Evolutionary conservation across 2,113 vertebrate genomes (phyloP).

Genomic region (Cephalopterus ornatus): DNA sequence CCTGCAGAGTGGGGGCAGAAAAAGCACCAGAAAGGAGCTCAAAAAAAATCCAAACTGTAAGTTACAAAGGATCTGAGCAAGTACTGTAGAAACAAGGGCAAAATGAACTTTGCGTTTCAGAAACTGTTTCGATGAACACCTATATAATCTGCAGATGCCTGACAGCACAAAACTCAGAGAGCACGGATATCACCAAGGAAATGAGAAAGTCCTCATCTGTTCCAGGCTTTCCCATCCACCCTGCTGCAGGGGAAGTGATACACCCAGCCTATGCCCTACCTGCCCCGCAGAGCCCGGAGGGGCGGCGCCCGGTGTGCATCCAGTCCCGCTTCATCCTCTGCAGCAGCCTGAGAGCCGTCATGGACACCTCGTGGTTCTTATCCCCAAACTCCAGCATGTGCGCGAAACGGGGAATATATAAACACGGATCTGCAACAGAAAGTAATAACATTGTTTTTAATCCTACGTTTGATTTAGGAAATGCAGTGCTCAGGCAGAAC

Average conservation of each 20-base stretch:
- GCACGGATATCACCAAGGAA: fast-evolving
- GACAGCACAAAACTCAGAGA: not conserved
- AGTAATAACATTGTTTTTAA: not conserved
- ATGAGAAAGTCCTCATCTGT: not conserved
- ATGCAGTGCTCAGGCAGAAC: fast-evolving
- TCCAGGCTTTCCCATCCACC: not conserved
- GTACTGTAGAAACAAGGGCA: not conserved
- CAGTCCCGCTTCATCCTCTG: slow-evolving; percentile 99
- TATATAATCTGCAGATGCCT: not conserved
- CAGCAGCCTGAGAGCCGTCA: slow-evolving; percentile 91
- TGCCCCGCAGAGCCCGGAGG: slow-evolving; percentile 94
- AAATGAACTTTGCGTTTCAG: not conserved
- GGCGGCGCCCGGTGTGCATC: slow-evolving; percentile 97
- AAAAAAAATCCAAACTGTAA: not conserved
- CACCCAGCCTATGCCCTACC: slow-evolving; percentile 60
- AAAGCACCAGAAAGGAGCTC: not conserved
- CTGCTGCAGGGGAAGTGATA: fast-evolving
- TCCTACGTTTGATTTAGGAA: not conserved
- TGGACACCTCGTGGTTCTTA: slow-evolving; percentile 97
- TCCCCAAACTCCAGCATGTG: slow-evolving; percentile 96
- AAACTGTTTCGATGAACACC: not conserved
- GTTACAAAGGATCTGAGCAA: not conserved
- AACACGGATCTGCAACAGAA: slow-evolving; percentile 84
- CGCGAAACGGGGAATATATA: slow-evolving; percentile 96
- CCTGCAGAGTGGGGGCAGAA: not conserved